Conservation (phyloP, 1,140 invertebrate species). For the Chymomyza costata region DNA sequence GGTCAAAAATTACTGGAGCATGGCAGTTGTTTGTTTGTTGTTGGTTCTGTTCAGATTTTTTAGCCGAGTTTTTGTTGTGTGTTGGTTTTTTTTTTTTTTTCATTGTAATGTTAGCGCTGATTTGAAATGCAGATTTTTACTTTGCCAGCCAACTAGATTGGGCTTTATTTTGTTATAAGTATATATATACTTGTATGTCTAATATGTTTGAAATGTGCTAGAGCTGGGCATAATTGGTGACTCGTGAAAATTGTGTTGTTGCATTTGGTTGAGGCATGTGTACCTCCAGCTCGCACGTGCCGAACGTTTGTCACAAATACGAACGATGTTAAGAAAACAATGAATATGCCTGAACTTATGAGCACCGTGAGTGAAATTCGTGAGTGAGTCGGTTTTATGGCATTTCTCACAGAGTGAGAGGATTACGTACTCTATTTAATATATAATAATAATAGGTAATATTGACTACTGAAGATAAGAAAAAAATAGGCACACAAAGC, state of each 20-base stretch:
- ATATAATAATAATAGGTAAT: no score
- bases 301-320: background rate
- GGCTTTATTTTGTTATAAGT: slow-evolving; percentile 10
- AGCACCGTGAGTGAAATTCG: no score
- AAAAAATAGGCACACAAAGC: no score
- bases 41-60: no score
- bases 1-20: slow-evolving; percentile 19
- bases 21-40: slow-evolving; percentile 9
- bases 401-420: no score
- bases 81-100: slow-evolving; percentile 8
- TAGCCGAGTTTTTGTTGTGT: slow-evolving; percentile 8
- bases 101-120: slow-evolving; percentile 12
- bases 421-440: no score
- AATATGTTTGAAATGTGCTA: background rate
- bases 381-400: no score
- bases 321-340: background rate
- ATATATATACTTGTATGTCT: background rate
- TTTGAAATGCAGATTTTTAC: slow-evolving; percentile 18
- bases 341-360: background rate
- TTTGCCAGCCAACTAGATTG: slow-evolving; percentile 4
- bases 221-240: background rate
- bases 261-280: background rate
- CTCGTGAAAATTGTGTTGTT: background rate
- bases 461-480: no score
- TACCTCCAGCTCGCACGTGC: no score